phyloP scores from a whole-genome alignment of 2,113 vertebrate genomes.

The Chionis minor region DNA sequence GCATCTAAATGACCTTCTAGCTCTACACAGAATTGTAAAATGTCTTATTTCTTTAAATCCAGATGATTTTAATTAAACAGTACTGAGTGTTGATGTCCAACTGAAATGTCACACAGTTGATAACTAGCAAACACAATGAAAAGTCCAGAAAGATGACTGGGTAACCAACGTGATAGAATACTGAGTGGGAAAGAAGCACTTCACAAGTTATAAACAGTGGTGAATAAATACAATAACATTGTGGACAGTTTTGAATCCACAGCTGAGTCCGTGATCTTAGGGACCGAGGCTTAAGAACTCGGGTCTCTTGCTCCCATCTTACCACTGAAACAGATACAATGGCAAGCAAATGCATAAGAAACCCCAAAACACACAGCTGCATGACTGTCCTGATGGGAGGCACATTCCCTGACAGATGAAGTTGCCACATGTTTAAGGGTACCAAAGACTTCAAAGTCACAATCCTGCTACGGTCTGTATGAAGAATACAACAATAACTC shows the following conservation, averaged over 20 bases:
- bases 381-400: neutral
- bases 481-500: neutral
- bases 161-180: neutral
- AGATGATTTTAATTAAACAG: neutral
- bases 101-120: neutral
- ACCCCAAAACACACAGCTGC: neutral
- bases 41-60: neutral
- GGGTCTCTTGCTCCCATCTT: neutral
- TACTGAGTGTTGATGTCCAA: neutral
- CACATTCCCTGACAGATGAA: neutral
- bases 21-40: neutral
- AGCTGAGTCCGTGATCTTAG: neutral
- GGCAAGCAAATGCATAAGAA: neutral
- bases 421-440: neutral
- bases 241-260: neutral
- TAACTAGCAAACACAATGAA: neutral
- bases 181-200: neutral
- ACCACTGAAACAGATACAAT: neutral
- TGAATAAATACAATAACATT: neutral
- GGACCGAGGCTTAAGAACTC: neutral
- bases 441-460: neutral
- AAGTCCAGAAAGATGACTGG: neutral
- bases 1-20: neutral
- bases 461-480: neutral
- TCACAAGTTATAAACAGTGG: neutral